A percentile compares a stretch with the other conserved stretches of the same genome.
These are phyloP conservation scores for Periphyllus acericola DNA, from an alignment of 2,888 invertebrate genomes.

Conservation along the genomic window DNA sequence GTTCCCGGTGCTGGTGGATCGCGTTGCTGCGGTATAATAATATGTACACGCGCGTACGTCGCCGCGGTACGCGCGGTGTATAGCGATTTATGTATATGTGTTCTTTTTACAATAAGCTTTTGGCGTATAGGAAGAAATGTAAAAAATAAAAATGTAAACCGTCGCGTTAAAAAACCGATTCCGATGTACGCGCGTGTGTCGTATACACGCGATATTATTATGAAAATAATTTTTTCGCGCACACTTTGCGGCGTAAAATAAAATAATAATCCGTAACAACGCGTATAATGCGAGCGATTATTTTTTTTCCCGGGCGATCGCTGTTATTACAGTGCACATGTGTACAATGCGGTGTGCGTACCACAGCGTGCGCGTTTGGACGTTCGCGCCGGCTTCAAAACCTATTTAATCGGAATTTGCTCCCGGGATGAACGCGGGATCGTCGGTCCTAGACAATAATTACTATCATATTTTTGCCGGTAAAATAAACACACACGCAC, in stretches of 20 bases:
- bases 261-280: neutral
- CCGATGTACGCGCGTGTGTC: neutral
- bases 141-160: neutral
- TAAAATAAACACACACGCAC: neutral
- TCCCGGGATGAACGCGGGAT: neutral
- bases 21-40: neutral
- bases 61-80: too few species aligned
- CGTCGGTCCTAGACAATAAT: conserved; percentile 3
- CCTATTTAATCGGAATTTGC: conserved; percentile 18
- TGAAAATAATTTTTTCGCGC: neutral
- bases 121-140: neutral
- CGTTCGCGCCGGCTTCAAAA: neutral
- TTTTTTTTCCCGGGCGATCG: neutral
- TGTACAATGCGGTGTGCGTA: neutral
- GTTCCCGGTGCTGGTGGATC: neutral
- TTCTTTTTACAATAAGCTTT: neutral
- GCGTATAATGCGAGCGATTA: neutral
- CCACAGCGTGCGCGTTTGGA: neutral
- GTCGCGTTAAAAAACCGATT: too few species aligned
- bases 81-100: neutral
- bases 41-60: neutral
- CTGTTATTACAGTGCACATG: neutral
- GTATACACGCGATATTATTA: neutral
- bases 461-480: conserved; percentile 14
- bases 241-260: neutral